Conservation (phyloP, 1,140 invertebrate species). For the Plodia interpunctella region DNA sequence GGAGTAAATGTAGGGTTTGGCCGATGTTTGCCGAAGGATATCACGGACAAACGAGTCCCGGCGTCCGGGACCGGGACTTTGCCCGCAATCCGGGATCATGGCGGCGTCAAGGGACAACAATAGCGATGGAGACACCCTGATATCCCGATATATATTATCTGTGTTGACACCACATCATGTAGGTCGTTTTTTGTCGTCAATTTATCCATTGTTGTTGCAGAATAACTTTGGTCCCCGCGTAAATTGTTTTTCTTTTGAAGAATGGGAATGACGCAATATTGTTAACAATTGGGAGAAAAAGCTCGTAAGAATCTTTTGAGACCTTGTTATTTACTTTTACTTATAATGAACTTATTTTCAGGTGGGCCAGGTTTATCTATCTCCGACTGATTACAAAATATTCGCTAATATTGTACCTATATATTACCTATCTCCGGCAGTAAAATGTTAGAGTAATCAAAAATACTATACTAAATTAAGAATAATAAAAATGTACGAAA, state of each 20-base stretch:
- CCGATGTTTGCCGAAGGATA: slow-evolving; percentile 69
- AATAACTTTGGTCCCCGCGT: slow-evolving; percentile 50
- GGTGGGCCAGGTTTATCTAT: too few relatives aligned
- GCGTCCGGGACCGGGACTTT: slow-evolving; percentile 30
- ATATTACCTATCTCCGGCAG: too few relatives aligned
- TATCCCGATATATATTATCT: slow-evolving; percentile 71
- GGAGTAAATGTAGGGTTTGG: slow-evolving; percentile 69
- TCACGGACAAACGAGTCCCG: slow-evolving; percentile 65
- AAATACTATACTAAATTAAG: too few relatives aligned
- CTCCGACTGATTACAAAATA: too few relatives aligned
- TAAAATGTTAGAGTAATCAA: too few relatives aligned
- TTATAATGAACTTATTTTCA: too few relatives aligned
- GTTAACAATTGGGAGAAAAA: neutral
- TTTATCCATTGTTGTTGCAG: slow-evolving; percentile 60
- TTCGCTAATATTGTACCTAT: too few relatives aligned
- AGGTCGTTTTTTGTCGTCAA: slow-evolving; percentile 68
- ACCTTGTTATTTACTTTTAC: slow-evolving; percentile 25
- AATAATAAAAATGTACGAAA: too few relatives aligned
- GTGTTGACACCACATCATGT: slow-evolving; percentile 68
- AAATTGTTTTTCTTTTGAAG: slow-evolving; percentile 35
- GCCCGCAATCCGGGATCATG: slow-evolving; percentile 59
- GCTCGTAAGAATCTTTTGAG: slow-evolving; percentile 6
- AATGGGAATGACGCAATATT: neutral
- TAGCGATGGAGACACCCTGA: slow-evolving; percentile 57
- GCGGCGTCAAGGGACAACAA: slow-evolving; percentile 60